Percentiles rank a stretch among this genome's conserved stretches.
Evolutionary conservation across 2,113 vertebrate genomes (phyloP).

Genomic region (Dryoscopus gambensis): DNA sequence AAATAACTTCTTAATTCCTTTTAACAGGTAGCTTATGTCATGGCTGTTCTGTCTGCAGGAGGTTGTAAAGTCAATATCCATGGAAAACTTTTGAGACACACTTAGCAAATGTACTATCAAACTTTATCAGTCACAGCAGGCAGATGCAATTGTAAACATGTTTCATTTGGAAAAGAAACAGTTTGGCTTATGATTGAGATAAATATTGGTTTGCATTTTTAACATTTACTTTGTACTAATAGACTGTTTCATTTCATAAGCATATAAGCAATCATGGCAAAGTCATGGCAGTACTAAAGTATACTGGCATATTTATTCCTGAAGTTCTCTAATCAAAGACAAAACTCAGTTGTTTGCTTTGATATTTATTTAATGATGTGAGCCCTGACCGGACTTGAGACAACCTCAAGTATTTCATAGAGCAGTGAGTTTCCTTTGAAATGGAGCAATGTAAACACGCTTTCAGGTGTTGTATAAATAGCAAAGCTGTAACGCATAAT

Average conservation of each 20-base stretch:
- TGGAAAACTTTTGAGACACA: not conserved
- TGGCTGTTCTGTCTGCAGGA: not conserved
- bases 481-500: not conserved
- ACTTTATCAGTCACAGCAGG: constrained; percentile 5
- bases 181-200: constrained; percentile 1
- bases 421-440: not conserved
- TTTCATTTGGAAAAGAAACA: constrained; percentile 23
- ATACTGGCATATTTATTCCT: constrained; percentile 20
- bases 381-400: not conserved
- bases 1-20: not conserved
- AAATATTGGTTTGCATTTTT: constrained; percentile 34
- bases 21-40: not conserved
- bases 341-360: constrained; percentile 46
- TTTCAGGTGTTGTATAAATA: constrained; percentile 47
- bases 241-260: constrained; percentile 46
- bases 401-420: not conserved
- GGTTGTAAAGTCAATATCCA: not conserved
- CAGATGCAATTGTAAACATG: constrained; percentile 24
- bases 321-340: constrained; percentile 32
- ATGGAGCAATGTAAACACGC: not conserved
- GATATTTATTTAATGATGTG: constrained; percentile 29
- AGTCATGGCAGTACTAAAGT: constrained; percentile 14
- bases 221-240: constrained; percentile 44
- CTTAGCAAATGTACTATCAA: not conserved
- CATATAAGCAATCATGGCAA: constrained; percentile 26